These are phyloP conservation scores for Vultur gryphus DNA, from an alignment of 2,797 vertebrate genomes.

Conservation along the genomic window DNA sequence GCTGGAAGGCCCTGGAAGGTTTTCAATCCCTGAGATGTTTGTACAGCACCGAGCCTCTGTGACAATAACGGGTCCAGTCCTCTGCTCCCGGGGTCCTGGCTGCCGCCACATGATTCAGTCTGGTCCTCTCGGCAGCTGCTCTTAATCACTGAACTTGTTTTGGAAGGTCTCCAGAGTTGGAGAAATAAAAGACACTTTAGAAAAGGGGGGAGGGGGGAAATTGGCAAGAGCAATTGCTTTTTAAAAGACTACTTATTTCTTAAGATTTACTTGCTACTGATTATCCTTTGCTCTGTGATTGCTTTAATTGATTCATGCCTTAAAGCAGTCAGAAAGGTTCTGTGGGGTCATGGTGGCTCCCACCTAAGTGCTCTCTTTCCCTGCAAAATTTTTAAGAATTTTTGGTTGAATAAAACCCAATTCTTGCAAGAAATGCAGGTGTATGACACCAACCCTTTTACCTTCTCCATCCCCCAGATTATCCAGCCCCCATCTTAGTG, in stretches of 20 bases:
- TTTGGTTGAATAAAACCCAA: not conserved
- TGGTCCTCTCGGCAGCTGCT: not conserved
- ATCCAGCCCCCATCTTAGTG: not conserved
- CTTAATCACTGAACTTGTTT: not conserved
- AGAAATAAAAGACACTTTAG: constrained; percentile 5
- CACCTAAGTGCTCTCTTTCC: not conserved
- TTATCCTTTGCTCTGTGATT: not conserved
- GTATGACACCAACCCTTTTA: not conserved
- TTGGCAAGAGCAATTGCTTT: not conserved
- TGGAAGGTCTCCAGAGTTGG: not conserved
- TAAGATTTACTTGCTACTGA: constrained; percentile 4
- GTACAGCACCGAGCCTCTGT: not conserved
- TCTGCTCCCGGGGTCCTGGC: not conserved
- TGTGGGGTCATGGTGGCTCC: not conserved
- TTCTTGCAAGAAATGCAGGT: not conserved
- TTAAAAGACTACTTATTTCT: not conserved
- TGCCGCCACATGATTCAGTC: not conserved
- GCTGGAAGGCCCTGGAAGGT: not conserved
- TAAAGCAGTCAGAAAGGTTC: not conserved
- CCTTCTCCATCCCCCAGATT: not conserved
- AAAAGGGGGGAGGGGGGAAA: not conserved
- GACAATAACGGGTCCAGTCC: not conserved
- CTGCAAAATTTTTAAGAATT: not conserved
- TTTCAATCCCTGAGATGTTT: not conserved
- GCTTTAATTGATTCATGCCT: constrained; percentile 1